These are phyloP conservation scores for Chiroxiphia lanceolata DNA, from an alignment of 2,797 vertebrate genomes.

Conservation along the genomic window DNA sequence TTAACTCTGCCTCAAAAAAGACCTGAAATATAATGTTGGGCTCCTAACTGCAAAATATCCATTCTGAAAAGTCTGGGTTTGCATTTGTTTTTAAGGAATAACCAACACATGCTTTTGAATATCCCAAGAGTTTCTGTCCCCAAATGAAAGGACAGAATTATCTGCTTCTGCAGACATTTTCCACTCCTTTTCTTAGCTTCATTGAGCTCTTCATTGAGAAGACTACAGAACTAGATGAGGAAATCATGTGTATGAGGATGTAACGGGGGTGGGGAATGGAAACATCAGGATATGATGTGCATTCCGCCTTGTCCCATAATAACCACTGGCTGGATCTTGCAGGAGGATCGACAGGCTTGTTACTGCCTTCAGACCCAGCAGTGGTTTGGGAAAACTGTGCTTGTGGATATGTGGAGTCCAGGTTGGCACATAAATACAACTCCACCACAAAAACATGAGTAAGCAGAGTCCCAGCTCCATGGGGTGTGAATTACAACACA, in stretches of 20 bases:
- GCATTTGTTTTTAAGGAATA: neutral
- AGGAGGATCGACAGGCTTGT: neutral
- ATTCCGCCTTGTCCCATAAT: neutral
- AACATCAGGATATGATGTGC: neutral
- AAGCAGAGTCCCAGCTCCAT: neutral
- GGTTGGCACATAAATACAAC: neutral
- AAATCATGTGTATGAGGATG: neutral
- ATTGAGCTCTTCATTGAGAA: neutral
- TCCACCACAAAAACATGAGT: neutral
- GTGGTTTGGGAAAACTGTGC: neutral
- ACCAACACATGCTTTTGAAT: neutral
- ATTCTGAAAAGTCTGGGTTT: neutral
- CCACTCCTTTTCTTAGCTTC: neutral
- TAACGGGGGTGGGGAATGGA: neutral
- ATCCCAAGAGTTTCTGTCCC: constrained; percentile 1
- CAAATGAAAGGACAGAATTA: neutral
- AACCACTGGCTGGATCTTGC: neutral
- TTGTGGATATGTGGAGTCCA: neutral
- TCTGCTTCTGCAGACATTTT: neutral
- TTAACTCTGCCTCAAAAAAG: neutral
- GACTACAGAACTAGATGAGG: neutral
- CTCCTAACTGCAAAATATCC: neutral
- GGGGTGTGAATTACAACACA: neutral
- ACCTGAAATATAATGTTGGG: neutral
- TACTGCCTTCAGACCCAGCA: neutral